Evolutionary conservation across 2,113 vertebrate species (phyloP).

Genomic region (Chloropsis hardwickii): DNA sequence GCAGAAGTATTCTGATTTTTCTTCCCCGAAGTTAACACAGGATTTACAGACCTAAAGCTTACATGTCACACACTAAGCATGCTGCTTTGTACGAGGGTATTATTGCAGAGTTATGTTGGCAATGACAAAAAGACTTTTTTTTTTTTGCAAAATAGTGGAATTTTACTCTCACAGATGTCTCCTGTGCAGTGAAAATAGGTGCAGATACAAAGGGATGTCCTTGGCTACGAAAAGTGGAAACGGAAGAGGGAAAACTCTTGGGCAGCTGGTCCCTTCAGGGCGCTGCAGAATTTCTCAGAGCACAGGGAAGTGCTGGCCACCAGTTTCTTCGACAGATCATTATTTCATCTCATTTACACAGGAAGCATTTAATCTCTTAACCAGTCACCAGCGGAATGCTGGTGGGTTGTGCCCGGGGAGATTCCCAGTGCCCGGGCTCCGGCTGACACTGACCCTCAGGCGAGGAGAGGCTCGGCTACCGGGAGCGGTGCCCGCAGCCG

Average conservation of each 20-base stretch:
- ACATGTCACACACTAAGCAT: neutral
- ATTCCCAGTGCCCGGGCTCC: neutral
- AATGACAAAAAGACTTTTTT: neutral
- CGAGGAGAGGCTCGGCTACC: rapidly evolving
- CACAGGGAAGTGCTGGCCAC: neutral
- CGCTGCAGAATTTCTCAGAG: neutral
- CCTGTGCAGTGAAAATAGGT: neutral
- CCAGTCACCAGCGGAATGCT: no score
- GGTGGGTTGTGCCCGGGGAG: neutral
- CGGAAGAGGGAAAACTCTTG: neutral
- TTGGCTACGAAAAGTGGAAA: neutral
- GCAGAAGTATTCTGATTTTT: neutral
- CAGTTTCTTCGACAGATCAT: neutral
- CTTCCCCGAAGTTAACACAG: rapidly evolving
- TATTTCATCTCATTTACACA: neutral
- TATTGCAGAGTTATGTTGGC: neutral
- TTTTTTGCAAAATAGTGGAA: neutral
- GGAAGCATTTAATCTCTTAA: neutral
- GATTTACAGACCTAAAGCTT: neutral
- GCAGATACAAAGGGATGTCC: neutral
- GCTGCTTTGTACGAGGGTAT: neutral
- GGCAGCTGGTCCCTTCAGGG: neutral
- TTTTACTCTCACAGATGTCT: neutral
- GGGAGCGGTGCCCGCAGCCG: neutral
- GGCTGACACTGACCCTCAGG: neutral